Conservation (phyloP, 2,113 vertebrate species). For the Gnathonemus echidnorhynchus region DNA sequence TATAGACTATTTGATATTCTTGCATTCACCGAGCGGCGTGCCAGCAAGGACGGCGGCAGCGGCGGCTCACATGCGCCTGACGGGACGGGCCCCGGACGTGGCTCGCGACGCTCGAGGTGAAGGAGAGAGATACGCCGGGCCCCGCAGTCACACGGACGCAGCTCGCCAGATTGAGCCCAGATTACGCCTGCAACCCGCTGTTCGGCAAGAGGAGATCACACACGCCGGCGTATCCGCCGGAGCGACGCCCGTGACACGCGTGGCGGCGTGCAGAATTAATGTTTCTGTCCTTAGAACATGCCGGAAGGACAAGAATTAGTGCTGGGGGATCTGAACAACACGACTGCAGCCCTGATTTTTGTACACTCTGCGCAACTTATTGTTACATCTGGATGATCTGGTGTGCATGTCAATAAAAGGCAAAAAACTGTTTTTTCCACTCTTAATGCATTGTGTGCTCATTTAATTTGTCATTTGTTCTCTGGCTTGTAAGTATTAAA, state of each 20-base stretch:
- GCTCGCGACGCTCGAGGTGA: neutral
- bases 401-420: conserved; percentile 7
- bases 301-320: neutral
- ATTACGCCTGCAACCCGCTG: conserved; percentile 18
- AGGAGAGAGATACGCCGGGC: neutral
- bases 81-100: neutral
- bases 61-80: neutral
- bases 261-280: neutral
- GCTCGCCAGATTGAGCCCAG: conserved; percentile 3
- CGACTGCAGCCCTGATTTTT: neutral
- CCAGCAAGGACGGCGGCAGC: neutral
- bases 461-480: neutral
- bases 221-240: neutral
- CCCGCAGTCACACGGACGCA: neutral
- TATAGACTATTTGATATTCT: neutral
- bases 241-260: neutral
- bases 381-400: neutral
- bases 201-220: conserved; percentile 16
- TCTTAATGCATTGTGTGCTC: neutral
- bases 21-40: neutral
- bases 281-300: neutral
- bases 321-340: neutral
- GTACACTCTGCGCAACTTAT: neutral
- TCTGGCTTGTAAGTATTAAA: neutral
- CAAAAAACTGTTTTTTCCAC: neutral